Evolutionary conservation across 2,797 vertebrate genomes (phyloP).

Genomic region (Xenops minutus): DNA sequence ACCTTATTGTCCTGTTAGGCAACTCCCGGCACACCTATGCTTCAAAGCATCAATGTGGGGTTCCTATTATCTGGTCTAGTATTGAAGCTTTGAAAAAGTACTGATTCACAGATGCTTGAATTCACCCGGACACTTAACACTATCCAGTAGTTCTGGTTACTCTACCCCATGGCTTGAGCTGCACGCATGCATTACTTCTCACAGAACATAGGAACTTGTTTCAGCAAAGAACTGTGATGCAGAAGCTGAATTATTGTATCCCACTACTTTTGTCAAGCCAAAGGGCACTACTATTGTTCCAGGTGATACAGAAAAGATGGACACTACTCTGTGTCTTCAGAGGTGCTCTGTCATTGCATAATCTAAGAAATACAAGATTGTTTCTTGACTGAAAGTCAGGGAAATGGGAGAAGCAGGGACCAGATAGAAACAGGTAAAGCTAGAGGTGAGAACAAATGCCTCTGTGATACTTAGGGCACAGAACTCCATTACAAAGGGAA

Average conservation of each 20-base stretch:
- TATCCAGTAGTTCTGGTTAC: neutral
- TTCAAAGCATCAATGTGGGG: neutral
- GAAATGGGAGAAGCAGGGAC: neutral
- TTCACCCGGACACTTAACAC: neutral
- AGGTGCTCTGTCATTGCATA: neutral
- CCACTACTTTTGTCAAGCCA: neutral
- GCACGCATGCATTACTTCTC: neutral
- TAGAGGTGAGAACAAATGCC: accelerated
- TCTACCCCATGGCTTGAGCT: neutral
- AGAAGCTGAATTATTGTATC: neutral
- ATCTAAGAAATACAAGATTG: neutral
- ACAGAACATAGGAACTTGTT: neutral
- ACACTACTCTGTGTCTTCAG: neutral
- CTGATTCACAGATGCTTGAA: neutral
- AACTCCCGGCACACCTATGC: neutral
- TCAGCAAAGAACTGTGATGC: neutral
- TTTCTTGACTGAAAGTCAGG: neutral
- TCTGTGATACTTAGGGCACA: neutral
- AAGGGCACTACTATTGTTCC: neutral
- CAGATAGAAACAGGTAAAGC: neutral
- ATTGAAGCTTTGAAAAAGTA: neutral
- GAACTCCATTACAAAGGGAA: neutral
- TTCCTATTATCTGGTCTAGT: neutral
- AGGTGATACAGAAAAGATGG: neutral
- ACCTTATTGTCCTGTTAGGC: neutral